Base-by-base conservation (phyloP, 1,140 invertebrate species). In the Cotesia glomerata region DNA sequence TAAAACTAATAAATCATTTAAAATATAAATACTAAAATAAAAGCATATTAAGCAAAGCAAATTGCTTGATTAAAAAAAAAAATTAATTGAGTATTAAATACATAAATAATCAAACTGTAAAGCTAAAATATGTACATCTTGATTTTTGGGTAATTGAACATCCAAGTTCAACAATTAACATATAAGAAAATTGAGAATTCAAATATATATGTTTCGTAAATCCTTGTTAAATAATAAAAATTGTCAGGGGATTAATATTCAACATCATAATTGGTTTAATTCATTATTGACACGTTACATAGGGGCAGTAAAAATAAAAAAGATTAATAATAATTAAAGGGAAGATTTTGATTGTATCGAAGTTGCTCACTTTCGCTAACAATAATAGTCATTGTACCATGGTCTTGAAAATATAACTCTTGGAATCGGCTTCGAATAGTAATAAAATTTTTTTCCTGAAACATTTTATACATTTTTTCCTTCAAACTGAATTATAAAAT, bases 351-450 rank as follows among this genome's bases (percentile, higher is more conserved):
- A 52, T 13, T 63, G 68, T 73, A 18, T 64, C 34, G 54, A 71
- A 45, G 64, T 71, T 74, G 80, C 81, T 83, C 81, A 83, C 81
- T 77, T 83, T 75, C 74, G 76, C 73, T 76, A 59, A 81, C 79
- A 82, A 82, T 81, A 69, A 85, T 45, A 11, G 39, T 45, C 39
- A 45, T 87, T 87, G 81, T 87, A 87, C 85, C 84, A 86, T 72
- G 86, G 86, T 74, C 78, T 81, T 79, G 81, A 86, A 86, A 86
- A 87, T 80, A 86, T 84, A 85, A 81, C 85, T 80, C 78, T 75
- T 82, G 86, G 86, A 84, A 85, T 85, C 80, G 85, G 86, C 84
- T 87, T 74, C 84, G 86, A 86, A 86, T 87, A 87, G 86, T 87
- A 87, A 84, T 80, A 85, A 84, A 84, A 84, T 77, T 77, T 73